Base-by-base conservation (phyloP, 23 tunicate species). In the Pegea sp. region DNA sequence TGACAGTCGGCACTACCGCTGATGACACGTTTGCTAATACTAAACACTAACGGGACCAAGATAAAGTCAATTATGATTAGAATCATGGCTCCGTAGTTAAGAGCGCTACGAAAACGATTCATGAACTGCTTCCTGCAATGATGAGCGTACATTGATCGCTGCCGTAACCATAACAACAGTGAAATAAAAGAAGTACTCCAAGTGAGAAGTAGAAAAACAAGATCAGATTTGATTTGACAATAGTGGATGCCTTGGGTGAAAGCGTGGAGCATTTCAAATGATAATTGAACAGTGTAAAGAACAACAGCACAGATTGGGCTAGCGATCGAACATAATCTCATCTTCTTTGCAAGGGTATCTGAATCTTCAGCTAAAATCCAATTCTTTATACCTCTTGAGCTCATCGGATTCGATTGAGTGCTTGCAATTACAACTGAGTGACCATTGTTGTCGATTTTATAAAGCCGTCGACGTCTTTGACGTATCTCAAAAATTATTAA, bases 61-160 rank as follows among this genome's bases (percentile, higher is more conserved):
- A 38, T 16, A 38, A 38, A 38, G 46, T 38, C 16, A 16, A 38
- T 8, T 11, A 38, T 16, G 46, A 38, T 38, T 16, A 38, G 16
- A 38, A 38, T 8, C 13, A 38, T 16, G 13, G 46, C 46, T 11
- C 11, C 13, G 46, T 38, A 38, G 46, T 38, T 38, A 11, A 38
- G 46, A 11, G 16, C 13, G 13, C 16, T 38, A 16, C 46, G 46
- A 16, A 8, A 38, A 38, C 11, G 13, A 38, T 38, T 38, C 13
- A 38, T 16, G 46, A 38, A 38, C 46, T 38, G 46, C 46, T 38
- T 38, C n/a, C n/a, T n/a, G 46, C 46, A 38, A 16, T 38, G 46
- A 16, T 38, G 46, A 11, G 46, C 46, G 46, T 38, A 38, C 46
- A 38, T 38, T 16, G 46, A 38, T 16, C 46, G 46, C 46, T 38